These are phyloP conservation scores for Dasypus novemcinctus DNA, from an alignment of 2,113 vertebrate species.

Conservation along the genomic window DNA sequence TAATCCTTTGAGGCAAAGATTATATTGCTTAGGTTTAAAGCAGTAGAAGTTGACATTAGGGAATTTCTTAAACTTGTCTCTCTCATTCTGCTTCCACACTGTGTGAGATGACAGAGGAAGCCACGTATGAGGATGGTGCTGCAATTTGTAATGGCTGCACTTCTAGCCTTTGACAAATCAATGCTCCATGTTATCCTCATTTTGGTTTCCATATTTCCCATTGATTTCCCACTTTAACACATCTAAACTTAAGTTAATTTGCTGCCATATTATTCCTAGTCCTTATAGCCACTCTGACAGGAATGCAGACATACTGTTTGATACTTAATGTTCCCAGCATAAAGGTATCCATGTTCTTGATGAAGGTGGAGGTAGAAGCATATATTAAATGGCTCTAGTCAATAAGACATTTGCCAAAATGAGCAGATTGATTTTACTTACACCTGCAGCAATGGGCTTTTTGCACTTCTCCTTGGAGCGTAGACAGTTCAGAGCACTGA, in stretches of 20 bases:
- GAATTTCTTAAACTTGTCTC: not conserved
- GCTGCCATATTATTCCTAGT: not conserved
- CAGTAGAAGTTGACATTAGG: not conserved
- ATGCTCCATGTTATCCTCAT: not conserved
- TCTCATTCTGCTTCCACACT: not conserved
- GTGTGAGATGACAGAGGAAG: not conserved
- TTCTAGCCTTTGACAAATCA: not conserved
- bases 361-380: conserved; percentile 44
- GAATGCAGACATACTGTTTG: not conserved
- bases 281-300: not conserved
- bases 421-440: conserved; percentile 64
- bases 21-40: not conserved
- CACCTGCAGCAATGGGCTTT: not conserved
- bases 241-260: not conserved
- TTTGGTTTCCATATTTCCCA: conserved; percentile 19
- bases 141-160: not conserved
- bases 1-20: not conserved
- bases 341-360: conserved; percentile 28
- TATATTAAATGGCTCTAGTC: conserved; percentile 53
- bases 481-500: not conserved
- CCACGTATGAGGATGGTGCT: accelerated
- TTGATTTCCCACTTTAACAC: conserved; percentile 27
- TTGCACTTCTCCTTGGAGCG: not conserved
- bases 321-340: not conserved
- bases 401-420: conserved; percentile 62